phyloP scores from a whole-genome alignment of 2,113 vertebrate genomes.

The Fregata magnificens region DNA sequence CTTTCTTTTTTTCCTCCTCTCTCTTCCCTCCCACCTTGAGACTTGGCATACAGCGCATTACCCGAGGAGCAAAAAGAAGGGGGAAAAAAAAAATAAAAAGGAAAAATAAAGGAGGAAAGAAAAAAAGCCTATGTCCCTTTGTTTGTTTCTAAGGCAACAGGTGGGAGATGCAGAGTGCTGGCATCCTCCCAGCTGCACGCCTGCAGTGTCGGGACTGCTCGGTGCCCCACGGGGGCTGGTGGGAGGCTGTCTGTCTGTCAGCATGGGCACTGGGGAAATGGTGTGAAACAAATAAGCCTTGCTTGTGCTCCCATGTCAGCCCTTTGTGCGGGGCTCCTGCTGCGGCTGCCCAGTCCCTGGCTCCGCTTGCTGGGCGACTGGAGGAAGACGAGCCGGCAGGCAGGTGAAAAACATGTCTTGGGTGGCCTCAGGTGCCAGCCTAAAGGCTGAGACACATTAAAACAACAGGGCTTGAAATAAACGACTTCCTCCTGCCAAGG shows the following conservation, averaged over 20 bases:
- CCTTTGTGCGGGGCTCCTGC: neutral
- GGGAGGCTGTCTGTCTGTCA: slow-evolving; percentile 58
- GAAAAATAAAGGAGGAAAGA: neutral
- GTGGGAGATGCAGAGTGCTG: slow-evolving; percentile 11
- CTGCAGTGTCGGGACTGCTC: neutral
- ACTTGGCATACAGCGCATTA: neutral
- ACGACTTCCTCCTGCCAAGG: slow-evolving; percentile 65
- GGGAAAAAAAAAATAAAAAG: too few relatives aligned
- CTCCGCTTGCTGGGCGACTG: slow-evolving; percentile 1
- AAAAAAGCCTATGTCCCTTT: neutral
- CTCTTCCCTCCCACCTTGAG: neutral
- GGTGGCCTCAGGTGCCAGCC: neutral
- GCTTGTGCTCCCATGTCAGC: slow-evolving; percentile 9
- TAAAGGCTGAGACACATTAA: neutral
- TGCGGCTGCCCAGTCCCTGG: slow-evolving; percentile 4
- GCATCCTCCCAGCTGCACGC: slow-evolving; percentile 23
- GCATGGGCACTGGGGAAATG: slow-evolving; percentile 43
- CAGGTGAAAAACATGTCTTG: slow-evolving; percentile 48
- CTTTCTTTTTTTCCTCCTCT: neutral
- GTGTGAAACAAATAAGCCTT: slow-evolving; percentile 58
- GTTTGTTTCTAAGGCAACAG: slow-evolving; percentile 62
- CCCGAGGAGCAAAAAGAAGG: neutral
- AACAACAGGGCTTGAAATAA: slow-evolving; percentile 55
- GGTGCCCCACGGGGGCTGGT: neutral
- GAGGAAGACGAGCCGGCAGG: slow-evolving; percentile 39